Evolutionary conservation across 92 coral and sea anemone species (phyloP).

Genomic region (Anthopleura xanthogrammica): DNA sequence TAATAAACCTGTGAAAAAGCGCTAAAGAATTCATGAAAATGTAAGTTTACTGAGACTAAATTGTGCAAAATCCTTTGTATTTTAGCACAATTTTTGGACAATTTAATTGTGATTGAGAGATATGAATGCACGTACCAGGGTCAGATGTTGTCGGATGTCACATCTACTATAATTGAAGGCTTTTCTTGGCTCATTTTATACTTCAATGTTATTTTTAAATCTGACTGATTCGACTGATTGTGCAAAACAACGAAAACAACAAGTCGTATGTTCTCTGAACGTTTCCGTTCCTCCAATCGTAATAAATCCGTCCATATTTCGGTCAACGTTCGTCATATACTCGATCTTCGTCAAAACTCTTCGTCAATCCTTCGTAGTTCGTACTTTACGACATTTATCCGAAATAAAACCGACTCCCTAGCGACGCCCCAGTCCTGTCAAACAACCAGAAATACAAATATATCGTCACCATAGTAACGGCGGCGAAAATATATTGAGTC

Average conservation of each 20-base stretch:
- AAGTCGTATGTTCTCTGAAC: neutral
- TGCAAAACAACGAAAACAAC: neutral
- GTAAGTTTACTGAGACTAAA: no score
- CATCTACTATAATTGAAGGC: slow-evolving; percentile 58
- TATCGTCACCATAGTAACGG: no score
- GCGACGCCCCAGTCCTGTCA: slow-evolving; percentile 16
- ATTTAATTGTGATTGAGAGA: neutral
- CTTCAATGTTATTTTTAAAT: neutral
- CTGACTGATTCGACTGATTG: no score
- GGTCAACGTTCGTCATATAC: neutral
- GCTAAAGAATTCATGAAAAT: no score
- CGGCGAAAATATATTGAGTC: no score
- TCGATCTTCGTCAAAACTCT: neutral
- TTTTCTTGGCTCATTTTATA: slow-evolving; percentile 46
- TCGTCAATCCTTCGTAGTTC: neutral
- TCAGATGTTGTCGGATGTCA: slow-evolving; percentile 78
- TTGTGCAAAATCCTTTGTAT: neutral
- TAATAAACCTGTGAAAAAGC: no score
- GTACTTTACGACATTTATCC: no score
- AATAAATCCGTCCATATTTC: neutral
- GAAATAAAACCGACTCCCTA: neutral
- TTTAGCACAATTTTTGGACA: neutral
- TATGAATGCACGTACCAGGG: slow-evolving; percentile 64
- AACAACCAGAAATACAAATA: no score
- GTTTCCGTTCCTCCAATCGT: no score